Base-by-base conservation (phyloP, 2,797 vertebrate genomes). In the Antennarius maculatus region DNA sequence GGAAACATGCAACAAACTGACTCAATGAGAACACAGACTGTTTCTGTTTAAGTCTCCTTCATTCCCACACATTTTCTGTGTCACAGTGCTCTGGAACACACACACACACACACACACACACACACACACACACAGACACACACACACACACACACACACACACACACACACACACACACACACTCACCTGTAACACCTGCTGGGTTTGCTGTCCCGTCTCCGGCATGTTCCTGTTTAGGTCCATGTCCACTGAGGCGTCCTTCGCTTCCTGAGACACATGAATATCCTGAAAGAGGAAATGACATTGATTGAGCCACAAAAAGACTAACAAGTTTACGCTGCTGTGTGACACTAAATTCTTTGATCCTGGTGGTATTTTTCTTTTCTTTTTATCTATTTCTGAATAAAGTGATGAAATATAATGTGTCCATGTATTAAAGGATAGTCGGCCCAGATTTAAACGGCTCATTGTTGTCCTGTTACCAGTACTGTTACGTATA, bases 161-260 rank as follows among this genome's bases (percentile, higher is more conserved):
- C 23, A 23, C 23, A 23, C 23, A 23, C 23, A 23, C 23, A 23
- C 23, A 23, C 23, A 23, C 2, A 23, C 23, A 23, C 23, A 23
- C 23, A 23, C 23, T 1, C 23, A 98, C 97, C 95, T 96, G 94
- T 16, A 96, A 77, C 69, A 92, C 66, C 46, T 94, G 92, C 78
- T 93, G 94, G 23, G 89, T 87, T 69, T 91, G 92, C 43, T 73
- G 80, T 66, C 88, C 79, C 3, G 83, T 83, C 54, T 90, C 89
- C 0, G 79, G 51, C 16, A 89, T 45, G 80, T 88, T 95, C 70
- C 90, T 94, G 74, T 90, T 86, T 12, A 94, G 39, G 56, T 97
- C 95, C 96, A 98, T 98, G 88, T 88, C 86, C 61, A 54, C 72
- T 0, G 66, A 66, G 64, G 13, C 86, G 69, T 91, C 88, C 37